Percentiles rank a stretch among this genome's conserved stretches.
phyloP scores from a whole-genome alignment of 2,888 invertebrate species.

The Cheilosia pagana region DNA sequence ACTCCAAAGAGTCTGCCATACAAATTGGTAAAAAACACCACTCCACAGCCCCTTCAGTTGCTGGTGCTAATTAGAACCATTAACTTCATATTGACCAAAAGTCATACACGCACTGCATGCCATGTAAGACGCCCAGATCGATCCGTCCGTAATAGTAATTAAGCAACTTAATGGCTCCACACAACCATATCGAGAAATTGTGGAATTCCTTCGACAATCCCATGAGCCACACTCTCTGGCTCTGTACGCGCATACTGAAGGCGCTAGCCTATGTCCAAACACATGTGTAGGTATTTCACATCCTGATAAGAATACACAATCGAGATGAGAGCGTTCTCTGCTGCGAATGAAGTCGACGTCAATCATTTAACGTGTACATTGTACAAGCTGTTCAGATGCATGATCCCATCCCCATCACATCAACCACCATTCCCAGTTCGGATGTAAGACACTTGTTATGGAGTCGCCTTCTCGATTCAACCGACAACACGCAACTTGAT shows the following conservation, averaged over 20 bases:
- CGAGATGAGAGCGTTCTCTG: constrained; percentile 9
- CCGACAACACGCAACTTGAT: constrained; percentile 65
- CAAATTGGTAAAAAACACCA: constrained; percentile 28
- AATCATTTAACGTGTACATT: constrained; percentile 71
- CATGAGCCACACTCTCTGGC: constrained; percentile 54
- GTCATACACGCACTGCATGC: background rate
- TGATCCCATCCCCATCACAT: constrained; percentile 56
- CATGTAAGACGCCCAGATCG: constrained; percentile 12
- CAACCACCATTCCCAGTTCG: constrained; percentile 62
- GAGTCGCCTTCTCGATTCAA: constrained; percentile 62
- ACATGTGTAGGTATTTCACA: constrained; percentile 42
- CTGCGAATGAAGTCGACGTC: constrained; percentile 59
- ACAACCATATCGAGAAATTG: constrained; percentile 52
- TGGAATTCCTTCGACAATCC: constrained; percentile 28
- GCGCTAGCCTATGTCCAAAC: constrained; percentile 67
- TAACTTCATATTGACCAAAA: constrained; percentile 23
- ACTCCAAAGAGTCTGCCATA: background rate
- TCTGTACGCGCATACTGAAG: background rate
- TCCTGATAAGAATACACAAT: constrained; percentile 65
- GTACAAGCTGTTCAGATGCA: constrained; percentile 66
- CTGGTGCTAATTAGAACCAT: constrained; percentile 53
- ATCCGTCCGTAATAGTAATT: constrained; percentile 55
- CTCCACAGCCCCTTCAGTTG: background rate
- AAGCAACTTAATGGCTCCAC: constrained; percentile 65
- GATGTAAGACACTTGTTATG: constrained; percentile 72